Evolutionary conservation across 2,888 invertebrate genomes (phyloP).

Genomic region (Lysandra bellargus): DNA sequence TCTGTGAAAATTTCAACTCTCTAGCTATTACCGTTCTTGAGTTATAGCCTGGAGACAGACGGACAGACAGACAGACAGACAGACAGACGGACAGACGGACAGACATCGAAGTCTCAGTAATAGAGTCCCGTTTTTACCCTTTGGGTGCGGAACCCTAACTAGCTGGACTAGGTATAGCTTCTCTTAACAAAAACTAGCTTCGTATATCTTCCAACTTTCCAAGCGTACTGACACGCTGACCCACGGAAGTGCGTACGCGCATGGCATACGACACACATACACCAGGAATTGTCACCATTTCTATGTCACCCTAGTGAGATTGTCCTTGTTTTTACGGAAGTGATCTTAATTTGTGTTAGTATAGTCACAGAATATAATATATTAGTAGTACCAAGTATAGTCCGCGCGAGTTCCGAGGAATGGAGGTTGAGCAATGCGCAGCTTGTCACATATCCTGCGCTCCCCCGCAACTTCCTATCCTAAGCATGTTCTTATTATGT

Average conservation of each 20-base stretch:
- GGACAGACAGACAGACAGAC: too few relatives aligned
- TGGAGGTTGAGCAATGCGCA: too few relatives aligned
- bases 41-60: too few relatives aligned
- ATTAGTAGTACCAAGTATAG: background rate
- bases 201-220: conserved; percentile 15
- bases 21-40: too few relatives aligned
- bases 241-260: conserved; percentile 31
- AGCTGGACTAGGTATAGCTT: background rate
- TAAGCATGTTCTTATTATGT: too few relatives aligned
- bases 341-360: background rate
- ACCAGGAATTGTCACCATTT: conserved; percentile 22
- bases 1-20: too few relatives aligned
- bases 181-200: background rate
- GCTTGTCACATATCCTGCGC: too few relatives aligned
- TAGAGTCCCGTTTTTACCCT: too few relatives aligned
- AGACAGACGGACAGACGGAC: too few relatives aligned
- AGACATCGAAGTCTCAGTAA: too few relatives aligned
- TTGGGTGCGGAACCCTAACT: background rate
- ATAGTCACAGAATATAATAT: too few relatives aligned
- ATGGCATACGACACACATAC: conserved; percentile 31
- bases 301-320: background rate
- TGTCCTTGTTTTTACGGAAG: conserved; percentile 16
- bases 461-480: too few relatives aligned
- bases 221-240: background rate
- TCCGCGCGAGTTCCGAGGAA: background rate